Percentiles rank a stretch among this genome's conserved stretches.
These are phyloP conservation scores for Tipula vernalis DNA, from an alignment of 2,888 invertebrate species.

Conservation along the genomic window DNA sequence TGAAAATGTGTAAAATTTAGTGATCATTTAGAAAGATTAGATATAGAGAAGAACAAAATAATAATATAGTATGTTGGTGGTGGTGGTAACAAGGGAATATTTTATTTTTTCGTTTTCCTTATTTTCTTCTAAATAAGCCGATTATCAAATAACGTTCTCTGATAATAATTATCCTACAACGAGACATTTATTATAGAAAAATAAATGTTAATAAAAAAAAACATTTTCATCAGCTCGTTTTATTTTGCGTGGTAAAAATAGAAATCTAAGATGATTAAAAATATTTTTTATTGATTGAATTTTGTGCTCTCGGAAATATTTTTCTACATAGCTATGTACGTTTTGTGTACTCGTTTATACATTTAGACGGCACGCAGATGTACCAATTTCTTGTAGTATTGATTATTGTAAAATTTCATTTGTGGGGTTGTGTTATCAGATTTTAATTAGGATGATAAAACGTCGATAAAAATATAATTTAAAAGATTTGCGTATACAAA, in stretches of 20 bases:
- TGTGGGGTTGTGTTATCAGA: neutral
- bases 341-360: neutral
- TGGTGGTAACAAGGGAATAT: neutral
- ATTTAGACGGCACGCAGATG: too few species aligned
- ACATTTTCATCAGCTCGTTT: neutral
- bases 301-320: neutral
- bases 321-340: neutral
- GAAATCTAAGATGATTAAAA: neutral
- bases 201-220: neutral
- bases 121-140: neutral
- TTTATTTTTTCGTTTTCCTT: neutral
- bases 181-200: neutral
- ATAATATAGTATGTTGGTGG: neutral
- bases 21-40: neutral
- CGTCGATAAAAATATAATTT: neutral
- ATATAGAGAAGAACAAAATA: neutral
- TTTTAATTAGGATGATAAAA: neutral
- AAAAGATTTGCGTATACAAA: neutral
- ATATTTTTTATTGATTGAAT: neutral
- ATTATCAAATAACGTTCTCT: neutral
- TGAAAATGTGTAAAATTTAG: neutral
- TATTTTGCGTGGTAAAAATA: neutral
- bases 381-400: neutral
- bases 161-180: neutral
- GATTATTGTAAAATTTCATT: neutral